Conservation (phyloP, 2,113 vertebrate genomes). For the Himantopus leucocephalus region DNA sequence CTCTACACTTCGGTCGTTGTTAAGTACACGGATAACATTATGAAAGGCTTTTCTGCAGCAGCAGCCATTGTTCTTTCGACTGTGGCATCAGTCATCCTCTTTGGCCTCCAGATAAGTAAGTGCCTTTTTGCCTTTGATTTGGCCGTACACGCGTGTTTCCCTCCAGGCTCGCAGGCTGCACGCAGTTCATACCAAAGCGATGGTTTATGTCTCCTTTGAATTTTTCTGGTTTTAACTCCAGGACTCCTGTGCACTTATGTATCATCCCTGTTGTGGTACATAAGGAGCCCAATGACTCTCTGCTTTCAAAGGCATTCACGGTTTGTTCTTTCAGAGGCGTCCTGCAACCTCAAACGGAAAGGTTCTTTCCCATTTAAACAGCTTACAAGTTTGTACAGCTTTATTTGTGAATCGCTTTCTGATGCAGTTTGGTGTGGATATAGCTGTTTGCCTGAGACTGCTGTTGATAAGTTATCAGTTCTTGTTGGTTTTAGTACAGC, state of each 20-base stretch:
- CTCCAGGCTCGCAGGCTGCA: background rate
- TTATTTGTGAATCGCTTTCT: background rate
- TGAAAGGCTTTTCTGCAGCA: conserved; percentile 97
- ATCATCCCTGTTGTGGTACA: accelerated
- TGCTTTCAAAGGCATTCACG: background rate
- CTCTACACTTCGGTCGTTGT: conserved; percentile 96
- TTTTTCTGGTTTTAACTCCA: background rate
- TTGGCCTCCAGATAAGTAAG: conserved; percentile 96
- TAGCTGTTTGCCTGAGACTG: background rate
- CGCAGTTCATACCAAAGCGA: background rate
- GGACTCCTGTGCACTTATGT: background rate
- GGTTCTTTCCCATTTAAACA: background rate
- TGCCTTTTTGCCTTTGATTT: background rate
- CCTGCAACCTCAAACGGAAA: background rate
- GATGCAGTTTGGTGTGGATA: background rate
- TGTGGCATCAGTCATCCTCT: conserved; percentile 88
- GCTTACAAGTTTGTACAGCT: background rate
- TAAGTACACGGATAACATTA: conserved; percentile 98
- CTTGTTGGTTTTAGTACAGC: background rate
- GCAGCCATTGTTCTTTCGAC: conserved; percentile 97
- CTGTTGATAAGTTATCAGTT: background rate
- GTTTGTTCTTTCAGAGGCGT: background rate
- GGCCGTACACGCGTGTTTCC: accelerated
- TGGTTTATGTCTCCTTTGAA: background rate
- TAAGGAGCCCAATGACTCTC: background rate